Base-by-base conservation (phyloP, 2,797 vertebrate species). In the Brachymystax lenok region DNA sequence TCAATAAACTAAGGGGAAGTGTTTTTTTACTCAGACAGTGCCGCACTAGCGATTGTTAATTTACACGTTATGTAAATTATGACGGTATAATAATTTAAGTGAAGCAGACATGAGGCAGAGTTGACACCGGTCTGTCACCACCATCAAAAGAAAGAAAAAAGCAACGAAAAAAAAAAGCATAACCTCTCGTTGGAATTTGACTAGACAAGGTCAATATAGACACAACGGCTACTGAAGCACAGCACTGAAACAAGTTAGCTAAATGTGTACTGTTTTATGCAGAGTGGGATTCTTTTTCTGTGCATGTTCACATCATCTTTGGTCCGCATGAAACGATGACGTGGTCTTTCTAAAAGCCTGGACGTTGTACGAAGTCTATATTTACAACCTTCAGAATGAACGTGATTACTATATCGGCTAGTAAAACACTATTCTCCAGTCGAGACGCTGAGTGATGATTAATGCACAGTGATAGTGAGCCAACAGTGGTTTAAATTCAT, bases 381-480 rank as follows among this genome's bases (percentile, higher is more conserved):
- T 24, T 24, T 12, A 21, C 21, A 10, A 78, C 67, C 74, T 75
- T 78, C 71, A 81, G 68, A 51, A 13, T 30, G 64, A 17, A 13
- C 12, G 33, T 68, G 78, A 86, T 85, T 78, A 79, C 73, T 5
- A 78, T 82, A 78, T 85, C 72, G 63, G 68, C 81, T 61, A 66
- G 66, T 79, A 80, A 74, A 68, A 67, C 74, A 76, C 33, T 74
- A 71, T 81, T 77, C 70, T n/a, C 79, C 80, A 75, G 80, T 74
- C 77, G 80, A 77, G 74, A 71, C 59, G 80, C n/a, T 40, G 79
- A 77, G 80, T 77, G 56, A 82, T 83, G 83, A 88, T 85, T 78
- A 82, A 86, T 85, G 80, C 63, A 76, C 74, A 46, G n/a, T 27
- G 74, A 63, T 35, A 16, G 56, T 19, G 74, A 77, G 84, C 81